Base-by-base conservation (phyloP, 2,888 invertebrate species). In the Tiliacea aurago region DNA sequence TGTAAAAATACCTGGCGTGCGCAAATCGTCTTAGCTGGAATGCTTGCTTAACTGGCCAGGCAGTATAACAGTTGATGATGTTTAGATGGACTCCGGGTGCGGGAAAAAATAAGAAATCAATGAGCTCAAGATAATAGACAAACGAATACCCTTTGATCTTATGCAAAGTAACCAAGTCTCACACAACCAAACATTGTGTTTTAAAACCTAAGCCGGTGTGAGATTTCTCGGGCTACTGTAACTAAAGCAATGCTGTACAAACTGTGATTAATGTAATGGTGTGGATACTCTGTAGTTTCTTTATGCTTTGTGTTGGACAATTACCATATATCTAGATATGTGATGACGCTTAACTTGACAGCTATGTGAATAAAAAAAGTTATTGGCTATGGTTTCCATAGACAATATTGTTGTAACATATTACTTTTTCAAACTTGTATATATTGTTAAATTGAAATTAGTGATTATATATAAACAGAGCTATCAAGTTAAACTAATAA, bases 241-340 rank as follows among this genome's bases (percentile, higher is more conserved):
- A 79, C 75, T 81, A 81, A 86, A 76, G 78, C 70, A 65, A 78
- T 33, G 43, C 56, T 73, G 66, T 62, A 73, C 64, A 72, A 72
- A 47, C 76, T 86, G 80, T 88, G 82, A 75, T 76, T 86, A 87
- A 86, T 89, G 87, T 84, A 80, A 87, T 88, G 87, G 90, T 89
- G 87, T 90, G 89, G 86, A 88, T 86, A 80, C 80, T 76, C 70
- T 84, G 80, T 86, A 81, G 79, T 63, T 84, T 80, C 53, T 73
- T 65, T 78, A 68, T 43, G 86, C 86, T 86, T 86, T 81, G 62
- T 83, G 73, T 86, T 87, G 82, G 73, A 75, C 23, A 49, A 33
- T 63, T 77, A 71, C 71, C 76, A 66, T 78, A 59, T 58, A 84
- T 47, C 23, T 81, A 79, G 72, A 65, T 73, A 64, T 61, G 62